Conservation (phyloP, 2,113 vertebrate species). For the Rousettus leschenaultii region DNA sequence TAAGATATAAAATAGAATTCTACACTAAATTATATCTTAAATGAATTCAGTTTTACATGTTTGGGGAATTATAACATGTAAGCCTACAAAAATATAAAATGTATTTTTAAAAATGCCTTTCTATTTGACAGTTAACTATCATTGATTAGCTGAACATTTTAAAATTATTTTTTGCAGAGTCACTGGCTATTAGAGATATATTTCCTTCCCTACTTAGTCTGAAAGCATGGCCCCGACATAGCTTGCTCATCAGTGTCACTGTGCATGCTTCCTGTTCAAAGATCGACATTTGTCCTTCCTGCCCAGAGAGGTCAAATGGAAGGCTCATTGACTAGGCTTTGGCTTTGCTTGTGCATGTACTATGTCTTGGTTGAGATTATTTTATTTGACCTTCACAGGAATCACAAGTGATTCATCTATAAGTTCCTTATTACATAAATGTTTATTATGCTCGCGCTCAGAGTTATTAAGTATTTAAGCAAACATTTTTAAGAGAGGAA, state of each 20-base stretch:
- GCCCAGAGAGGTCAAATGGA: background rate
- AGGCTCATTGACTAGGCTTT: background rate
- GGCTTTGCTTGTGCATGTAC: background rate
- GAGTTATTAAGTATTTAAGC: background rate
- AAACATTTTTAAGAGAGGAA: background rate
- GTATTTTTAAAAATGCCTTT: background rate
- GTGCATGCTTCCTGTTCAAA: background rate
- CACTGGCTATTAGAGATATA: background rate
- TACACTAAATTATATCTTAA: background rate
- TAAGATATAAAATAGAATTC: background rate
- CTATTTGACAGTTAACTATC: background rate
- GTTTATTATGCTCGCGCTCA: background rate
- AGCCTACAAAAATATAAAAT: background rate
- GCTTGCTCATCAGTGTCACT: background rate
- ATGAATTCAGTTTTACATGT: background rate
- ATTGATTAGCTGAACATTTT: background rate
- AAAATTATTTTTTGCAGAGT: background rate
- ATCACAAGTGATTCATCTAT: background rate
- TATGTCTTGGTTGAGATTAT: background rate
- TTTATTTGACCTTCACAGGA: background rate
- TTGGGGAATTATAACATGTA: background rate
- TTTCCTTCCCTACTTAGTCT: background rate
- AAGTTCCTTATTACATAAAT: background rate
- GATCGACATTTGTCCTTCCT: background rate
- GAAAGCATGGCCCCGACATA: rapidly evolving